Evolutionary conservation across 2,797 vertebrate genomes (phyloP).

Genomic region (Darevskia nairensis): DNA sequence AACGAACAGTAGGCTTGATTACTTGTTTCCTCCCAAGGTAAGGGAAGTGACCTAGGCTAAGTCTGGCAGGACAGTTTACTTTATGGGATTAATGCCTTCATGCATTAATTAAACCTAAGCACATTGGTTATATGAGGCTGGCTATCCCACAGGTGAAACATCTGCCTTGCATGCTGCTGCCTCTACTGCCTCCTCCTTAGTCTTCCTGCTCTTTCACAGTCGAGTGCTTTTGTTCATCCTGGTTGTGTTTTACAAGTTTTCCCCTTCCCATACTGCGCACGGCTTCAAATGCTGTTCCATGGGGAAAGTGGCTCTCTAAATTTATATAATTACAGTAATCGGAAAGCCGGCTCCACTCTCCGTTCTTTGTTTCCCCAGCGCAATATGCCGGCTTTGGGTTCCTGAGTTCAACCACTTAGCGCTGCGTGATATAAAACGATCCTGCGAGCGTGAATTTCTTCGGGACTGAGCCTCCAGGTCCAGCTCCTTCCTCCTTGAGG

Average conservation of each 20-base stretch:
- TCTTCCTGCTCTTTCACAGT: neutral
- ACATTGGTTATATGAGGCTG: no score
- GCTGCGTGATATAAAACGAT: neutral
- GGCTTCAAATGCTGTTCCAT: neutral
- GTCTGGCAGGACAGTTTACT: no score
- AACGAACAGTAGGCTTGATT: no score
- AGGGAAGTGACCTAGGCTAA: no score
- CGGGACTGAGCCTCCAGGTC: constrained; percentile 16
- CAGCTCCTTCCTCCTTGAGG: constrained; percentile 41
- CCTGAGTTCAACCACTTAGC: neutral
- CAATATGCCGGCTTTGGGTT: neutral
- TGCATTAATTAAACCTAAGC: no score
- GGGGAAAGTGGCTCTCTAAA: neutral
- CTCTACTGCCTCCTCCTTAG: neutral
- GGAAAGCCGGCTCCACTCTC: neutral
- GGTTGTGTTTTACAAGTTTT: neutral
- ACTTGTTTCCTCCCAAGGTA: no score
- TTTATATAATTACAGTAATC: neutral
- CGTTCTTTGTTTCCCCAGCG: neutral
- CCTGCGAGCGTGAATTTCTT: neutral
- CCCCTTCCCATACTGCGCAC: no score
- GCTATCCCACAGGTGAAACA: no score
- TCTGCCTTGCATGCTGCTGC: neutral
- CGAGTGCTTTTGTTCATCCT: neutral
- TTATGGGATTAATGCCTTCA: no score